These are phyloP conservation scores for Poeciliopsis occidentalis DNA, from an alignment of 2,113 vertebrate species.

Conservation along the genomic window DNA sequence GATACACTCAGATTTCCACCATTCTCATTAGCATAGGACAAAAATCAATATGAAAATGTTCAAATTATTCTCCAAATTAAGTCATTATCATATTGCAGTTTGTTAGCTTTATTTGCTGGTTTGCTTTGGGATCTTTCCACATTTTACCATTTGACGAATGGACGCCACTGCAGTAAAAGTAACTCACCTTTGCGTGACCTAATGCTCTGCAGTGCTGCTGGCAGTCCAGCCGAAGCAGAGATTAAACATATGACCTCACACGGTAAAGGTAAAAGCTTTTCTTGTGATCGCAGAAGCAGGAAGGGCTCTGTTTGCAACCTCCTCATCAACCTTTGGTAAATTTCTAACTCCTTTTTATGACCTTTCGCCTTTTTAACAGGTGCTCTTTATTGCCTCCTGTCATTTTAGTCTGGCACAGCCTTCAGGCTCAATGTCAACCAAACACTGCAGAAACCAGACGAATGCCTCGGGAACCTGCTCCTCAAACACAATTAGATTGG, in stretches of 20 bases:
- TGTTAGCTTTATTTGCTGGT: neutral
- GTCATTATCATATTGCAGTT: neutral
- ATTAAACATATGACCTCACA: slow-evolving; percentile 9
- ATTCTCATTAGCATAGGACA: too few species aligned
- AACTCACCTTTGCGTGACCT: slow-evolving; percentile 55
- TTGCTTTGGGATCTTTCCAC: neutral
- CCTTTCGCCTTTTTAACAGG: neutral
- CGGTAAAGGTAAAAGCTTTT: neutral
- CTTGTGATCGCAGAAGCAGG: neutral
- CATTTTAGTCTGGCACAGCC: neutral
- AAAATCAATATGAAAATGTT: too few species aligned
- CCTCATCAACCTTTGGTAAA: neutral
- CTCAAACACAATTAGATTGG: slow-evolving; percentile 23
- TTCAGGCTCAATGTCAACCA: slow-evolving; percentile 9
- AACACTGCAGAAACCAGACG: slow-evolving; percentile 27
- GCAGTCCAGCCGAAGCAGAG: neutral
- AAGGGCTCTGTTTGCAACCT: neutral
- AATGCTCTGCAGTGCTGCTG: slow-evolving; percentile 50
- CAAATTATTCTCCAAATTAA: too few species aligned
- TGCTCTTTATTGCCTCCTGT: neutral
- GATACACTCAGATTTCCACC: neutral
- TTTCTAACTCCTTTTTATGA: slow-evolving; percentile 12
- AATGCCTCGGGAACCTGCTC: slow-evolving; percentile 40
- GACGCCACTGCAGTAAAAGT: slow-evolving; percentile 54
- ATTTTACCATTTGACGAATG: neutral